Evolutionary conservation across 2,888 invertebrate species (phyloP).

Genomic region (Leptinotarsa juncta): DNA sequence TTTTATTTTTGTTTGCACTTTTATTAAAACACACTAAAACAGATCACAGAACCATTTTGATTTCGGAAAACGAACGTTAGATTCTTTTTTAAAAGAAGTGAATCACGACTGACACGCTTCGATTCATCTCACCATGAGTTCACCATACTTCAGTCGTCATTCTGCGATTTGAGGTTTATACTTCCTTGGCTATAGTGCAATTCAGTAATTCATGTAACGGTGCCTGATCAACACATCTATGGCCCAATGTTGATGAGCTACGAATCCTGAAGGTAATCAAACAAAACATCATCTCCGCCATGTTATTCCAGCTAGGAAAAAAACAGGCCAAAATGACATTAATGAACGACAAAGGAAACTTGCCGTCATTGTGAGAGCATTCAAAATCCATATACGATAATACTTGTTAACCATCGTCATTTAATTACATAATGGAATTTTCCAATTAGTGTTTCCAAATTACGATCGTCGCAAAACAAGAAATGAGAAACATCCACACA

Average conservation of each 20-base stretch:
- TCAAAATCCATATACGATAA: neutral
- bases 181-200: too few relatives aligned
- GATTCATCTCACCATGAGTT: too few relatives aligned
- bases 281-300: neutral
- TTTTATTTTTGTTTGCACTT: too few relatives aligned
- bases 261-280: neutral
- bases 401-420: neutral
- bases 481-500: neutral
- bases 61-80: too few relatives aligned
- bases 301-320: neutral
- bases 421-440: neutral
- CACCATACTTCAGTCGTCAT: too few relatives aligned
- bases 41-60: too few relatives aligned
- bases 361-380: neutral
- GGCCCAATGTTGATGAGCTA: neutral
- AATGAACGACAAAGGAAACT: neutral
- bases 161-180: too few relatives aligned
- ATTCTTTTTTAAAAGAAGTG: too few relatives aligned
- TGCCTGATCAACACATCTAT: neutral
- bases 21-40: too few relatives aligned
- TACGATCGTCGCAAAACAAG: neutral
- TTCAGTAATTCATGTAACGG: too few relatives aligned
- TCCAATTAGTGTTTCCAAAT: neutral
- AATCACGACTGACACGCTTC: too few relatives aligned
- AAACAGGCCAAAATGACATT: neutral